Percentiles rank a stretch among this genome's conserved stretches.
These are phyloP conservation scores for Dallia pectoralis DNA, from an alignment of 2,797 vertebrate genomes.

Conservation along the genomic window DNA sequence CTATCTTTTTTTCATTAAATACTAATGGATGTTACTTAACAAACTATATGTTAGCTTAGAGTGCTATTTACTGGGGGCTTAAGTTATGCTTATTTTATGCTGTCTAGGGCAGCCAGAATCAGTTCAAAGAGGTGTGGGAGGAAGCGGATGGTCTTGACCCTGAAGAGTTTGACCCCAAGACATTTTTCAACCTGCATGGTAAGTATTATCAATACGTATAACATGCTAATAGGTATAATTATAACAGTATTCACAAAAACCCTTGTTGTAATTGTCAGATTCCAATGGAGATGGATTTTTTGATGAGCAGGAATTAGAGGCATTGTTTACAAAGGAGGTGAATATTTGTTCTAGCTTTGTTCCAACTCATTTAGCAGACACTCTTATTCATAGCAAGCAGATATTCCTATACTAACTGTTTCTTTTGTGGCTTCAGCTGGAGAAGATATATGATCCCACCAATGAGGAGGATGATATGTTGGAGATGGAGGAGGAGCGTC, in stretches of 20 bases:
- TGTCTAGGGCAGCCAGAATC: conserved; percentile 93
- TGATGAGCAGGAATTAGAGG: conserved; percentile 96
- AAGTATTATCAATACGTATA: conserved; percentile 38
- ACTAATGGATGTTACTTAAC: not conserved
- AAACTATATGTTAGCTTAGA: not conserved
- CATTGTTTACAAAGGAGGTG: conserved; percentile 98
- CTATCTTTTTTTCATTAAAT: too few relatives aligned
- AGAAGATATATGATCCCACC: conserved; percentile 94
- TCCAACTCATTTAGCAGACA: not conserved
- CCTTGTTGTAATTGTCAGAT: conserved; percentile 70
- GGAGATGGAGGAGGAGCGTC: conserved; percentile 97
- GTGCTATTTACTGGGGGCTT: not conserved
- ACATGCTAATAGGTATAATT: not conserved
- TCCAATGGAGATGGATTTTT: conserved; percentile 94
- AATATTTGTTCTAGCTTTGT: not conserved
- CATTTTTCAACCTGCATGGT: conserved; percentile 98
- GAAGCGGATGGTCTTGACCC: conserved; percentile 95
- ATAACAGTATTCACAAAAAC: not conserved
- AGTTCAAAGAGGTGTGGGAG: conserved; percentile 98
- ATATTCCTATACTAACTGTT: too few relatives aligned
- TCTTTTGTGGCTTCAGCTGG: conserved; percentile 74
- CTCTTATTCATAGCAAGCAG: not conserved
- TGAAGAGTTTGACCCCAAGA: conserved; percentile 95
- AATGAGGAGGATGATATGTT: conserved; percentile 98
- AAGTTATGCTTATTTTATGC: not conserved